phyloP scores from a whole-genome alignment of 2,888 invertebrate genomes.

The Saturnia pavonia region DNA sequence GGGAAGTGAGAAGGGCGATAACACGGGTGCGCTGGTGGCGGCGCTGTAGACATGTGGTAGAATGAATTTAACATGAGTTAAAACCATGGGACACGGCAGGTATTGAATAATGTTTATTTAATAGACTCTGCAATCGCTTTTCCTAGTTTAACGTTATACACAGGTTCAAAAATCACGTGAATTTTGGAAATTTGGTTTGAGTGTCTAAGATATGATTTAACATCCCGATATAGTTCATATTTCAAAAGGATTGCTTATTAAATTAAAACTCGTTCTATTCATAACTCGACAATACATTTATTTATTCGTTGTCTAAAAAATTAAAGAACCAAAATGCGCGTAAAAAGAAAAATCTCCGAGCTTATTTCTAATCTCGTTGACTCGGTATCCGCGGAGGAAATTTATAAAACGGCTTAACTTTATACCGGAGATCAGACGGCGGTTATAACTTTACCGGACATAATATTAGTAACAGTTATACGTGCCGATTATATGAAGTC shows the following conservation, averaged over 20 bases:
- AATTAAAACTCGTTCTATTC: background rate
- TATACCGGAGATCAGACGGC: slow-evolving; percentile 2
- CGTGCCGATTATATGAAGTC: background rate
- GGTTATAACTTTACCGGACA: slow-evolving; percentile 3
- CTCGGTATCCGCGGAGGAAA: slow-evolving; percentile 4
- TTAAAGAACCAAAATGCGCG: background rate
- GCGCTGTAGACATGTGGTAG: too few relatives aligned
- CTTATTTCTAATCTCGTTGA: slow-evolving; percentile 10
- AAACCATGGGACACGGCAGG: too few relatives aligned
- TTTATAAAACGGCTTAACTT: slow-evolving; percentile 9
- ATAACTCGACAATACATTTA: background rate
- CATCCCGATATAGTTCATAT: background rate
- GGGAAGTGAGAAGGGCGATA: too few relatives aligned
- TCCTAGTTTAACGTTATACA: too few relatives aligned
- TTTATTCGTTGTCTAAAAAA: background rate
- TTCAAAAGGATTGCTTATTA: background rate
- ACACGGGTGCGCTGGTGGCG: too few relatives aligned
- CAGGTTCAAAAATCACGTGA: too few relatives aligned
- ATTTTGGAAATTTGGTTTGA: too few relatives aligned
- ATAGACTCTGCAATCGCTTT: too few relatives aligned
- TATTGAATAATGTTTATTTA: too few relatives aligned
- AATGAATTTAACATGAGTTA: too few relatives aligned
- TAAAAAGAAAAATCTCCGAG: background rate
- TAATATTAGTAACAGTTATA: background rate
- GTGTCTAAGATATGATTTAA: too few relatives aligned